Evolutionary conservation across 1,140 invertebrate genomes (phyloP).

Genomic region (Nasonia giraulti): DNA sequence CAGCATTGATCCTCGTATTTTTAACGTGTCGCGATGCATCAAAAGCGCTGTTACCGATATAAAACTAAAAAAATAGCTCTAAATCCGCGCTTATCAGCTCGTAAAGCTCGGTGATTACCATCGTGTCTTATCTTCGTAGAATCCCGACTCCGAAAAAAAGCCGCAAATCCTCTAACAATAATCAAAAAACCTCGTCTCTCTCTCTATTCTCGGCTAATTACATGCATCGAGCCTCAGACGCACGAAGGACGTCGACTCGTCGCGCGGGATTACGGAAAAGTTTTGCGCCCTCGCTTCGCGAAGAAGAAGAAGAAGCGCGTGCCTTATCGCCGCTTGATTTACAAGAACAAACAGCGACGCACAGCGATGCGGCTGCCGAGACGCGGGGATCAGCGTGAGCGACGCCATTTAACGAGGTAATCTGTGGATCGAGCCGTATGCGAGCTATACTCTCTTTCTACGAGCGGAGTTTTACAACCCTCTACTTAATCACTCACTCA

Average conservation of each 20-base stretch:
- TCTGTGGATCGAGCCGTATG: constrained; percentile 62
- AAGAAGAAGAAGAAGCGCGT: constrained; percentile 38
- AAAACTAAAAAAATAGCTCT: constrained; percentile 11
- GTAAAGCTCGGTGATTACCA: not conserved
- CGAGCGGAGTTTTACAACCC: constrained; percentile 62
- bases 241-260: constrained; percentile 14
- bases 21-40: not conserved
- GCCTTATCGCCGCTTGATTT: constrained; percentile 72
- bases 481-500: constrained; percentile 66
- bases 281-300: constrained; percentile 50
- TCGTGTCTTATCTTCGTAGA: not conserved
- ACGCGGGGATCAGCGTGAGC: constrained; percentile 61
- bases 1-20: no score
- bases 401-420: constrained; percentile 72
- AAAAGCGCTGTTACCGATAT: not conserved
- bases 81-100: constrained; percentile 29
- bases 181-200: no score
- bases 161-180: no score
- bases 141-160: no score
- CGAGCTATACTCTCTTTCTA: constrained; percentile 13
- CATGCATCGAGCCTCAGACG: no score
- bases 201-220: no score
- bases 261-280: constrained; percentile 65
- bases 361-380: constrained; percentile 41
- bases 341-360: constrained; percentile 68